Evolutionary conservation across 92 coral and sea anemone genomes (phyloP).

Genomic region (Bergia puertoricense): DNA sequence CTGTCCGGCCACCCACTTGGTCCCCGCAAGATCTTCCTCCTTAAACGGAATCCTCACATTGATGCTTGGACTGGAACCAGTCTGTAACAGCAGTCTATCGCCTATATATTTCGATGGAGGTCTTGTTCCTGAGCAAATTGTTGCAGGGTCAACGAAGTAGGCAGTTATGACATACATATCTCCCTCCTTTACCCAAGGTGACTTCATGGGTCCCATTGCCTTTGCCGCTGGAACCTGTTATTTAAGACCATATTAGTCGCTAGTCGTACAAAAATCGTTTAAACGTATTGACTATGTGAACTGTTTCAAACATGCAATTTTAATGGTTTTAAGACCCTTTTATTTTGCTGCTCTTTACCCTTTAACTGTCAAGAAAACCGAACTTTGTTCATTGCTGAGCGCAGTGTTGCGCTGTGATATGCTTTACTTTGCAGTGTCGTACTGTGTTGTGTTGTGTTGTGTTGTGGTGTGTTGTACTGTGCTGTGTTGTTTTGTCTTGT

Average conservation of each 20-base stretch:
- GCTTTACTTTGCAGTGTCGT: background rate
- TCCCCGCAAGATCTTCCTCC: slow-evolving; percentile 65
- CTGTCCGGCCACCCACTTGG: slow-evolving; percentile 84
- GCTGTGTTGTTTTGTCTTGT: background rate
- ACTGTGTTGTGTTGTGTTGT: background rate
- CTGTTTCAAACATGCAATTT: no score
- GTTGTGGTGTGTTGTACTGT: background rate
- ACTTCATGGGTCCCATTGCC: slow-evolving; percentile 6
- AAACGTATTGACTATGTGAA: background rate
- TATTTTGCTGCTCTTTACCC: no score
- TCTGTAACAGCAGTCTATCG: slow-evolving; percentile 81
- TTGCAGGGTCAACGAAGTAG: slow-evolving; percentile 78
- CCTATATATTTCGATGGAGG: slow-evolving; percentile 65
- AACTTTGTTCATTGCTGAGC: background rate
- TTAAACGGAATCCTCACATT: slow-evolving; percentile 70
- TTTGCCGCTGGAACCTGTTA: background rate
- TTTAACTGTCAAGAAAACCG: no score
- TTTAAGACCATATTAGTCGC: background rate
- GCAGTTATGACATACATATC: slow-evolving; percentile 86
- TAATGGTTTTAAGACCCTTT: no score
- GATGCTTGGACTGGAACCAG: slow-evolving; percentile 52
- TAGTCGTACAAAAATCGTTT: background rate
- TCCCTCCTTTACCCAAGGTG: slow-evolving; percentile 85
- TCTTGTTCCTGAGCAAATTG: slow-evolving; percentile 76
- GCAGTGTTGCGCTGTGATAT: background rate